Evolutionary conservation across 23 tunicate species (phyloP).

Genomic region (Halocynthia aurantium): DNA sequence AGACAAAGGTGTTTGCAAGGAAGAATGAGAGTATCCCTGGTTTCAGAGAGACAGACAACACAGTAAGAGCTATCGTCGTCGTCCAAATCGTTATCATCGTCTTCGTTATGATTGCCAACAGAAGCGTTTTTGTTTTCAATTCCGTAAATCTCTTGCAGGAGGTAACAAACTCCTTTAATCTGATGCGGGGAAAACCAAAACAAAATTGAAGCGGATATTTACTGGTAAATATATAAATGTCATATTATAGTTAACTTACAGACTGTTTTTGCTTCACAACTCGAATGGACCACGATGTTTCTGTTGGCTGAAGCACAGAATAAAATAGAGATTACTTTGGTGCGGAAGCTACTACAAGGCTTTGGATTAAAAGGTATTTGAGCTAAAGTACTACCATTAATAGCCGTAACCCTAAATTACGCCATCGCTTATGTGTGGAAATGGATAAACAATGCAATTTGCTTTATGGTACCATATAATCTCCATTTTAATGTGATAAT

Average conservation of each 20-base stretch:
- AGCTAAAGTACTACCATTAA: too few relatives aligned
- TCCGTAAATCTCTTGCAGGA: slow-evolving; percentile 93
- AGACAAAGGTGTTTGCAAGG: slow-evolving; percentile 93
- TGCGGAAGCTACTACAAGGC: slow-evolving; percentile 3
- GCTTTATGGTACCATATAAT: too few relatives aligned
- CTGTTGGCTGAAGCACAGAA: slow-evolving; percentile 36
- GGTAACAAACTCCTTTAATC: slow-evolving; percentile 91
- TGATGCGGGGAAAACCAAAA: slow-evolving; percentile 2
- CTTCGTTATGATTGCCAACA: slow-evolving; percentile 9
- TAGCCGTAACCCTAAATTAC: too few relatives aligned
- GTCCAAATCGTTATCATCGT: slow-evolving; percentile 33
- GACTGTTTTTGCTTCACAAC: slow-evolving; percentile 82
- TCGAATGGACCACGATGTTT: slow-evolving; percentile 61
- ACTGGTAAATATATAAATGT: neutral
- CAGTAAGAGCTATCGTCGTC: slow-evolving; percentile 87
- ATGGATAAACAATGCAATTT: too few relatives aligned
- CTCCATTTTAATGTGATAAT: too few relatives aligned
- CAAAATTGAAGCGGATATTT: neutral
- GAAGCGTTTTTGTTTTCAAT: slow-evolving; percentile 72
- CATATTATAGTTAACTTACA: slow-evolving; percentile 31
- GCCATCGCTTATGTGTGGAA: too few relatives aligned
- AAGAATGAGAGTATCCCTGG: slow-evolving; percentile 74
- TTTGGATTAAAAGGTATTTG: neutral
- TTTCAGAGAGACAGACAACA: slow-evolving; percentile 84
- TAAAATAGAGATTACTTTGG: neutral